Conservation (phyloP, 2,113 vertebrate genomes). For the Ursus arctos region DNA sequence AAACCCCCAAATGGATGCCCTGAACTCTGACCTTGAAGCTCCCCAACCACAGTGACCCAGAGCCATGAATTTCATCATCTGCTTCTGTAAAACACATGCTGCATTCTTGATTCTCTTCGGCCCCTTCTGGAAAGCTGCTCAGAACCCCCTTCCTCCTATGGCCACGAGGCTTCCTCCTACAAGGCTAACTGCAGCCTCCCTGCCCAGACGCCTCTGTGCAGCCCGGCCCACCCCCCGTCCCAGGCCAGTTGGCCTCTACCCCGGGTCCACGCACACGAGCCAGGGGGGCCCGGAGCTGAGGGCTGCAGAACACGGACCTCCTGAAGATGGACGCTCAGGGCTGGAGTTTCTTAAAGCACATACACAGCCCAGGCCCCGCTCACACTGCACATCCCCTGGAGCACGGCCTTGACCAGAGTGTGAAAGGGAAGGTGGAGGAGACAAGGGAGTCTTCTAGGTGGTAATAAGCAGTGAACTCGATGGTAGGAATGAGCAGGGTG, state of each 20-base stretch:
- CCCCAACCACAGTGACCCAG: neutral
- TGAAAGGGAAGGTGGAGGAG: neutral
- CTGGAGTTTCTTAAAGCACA: neutral
- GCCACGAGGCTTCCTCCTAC: neutral
- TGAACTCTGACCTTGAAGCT: no score
- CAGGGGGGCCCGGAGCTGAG: neutral
- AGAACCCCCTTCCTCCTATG: neutral
- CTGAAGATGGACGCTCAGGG: neutral
- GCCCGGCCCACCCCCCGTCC: neutral
- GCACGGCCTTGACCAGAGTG: neutral
- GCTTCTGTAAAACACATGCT: neutral
- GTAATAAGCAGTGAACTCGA: neutral
- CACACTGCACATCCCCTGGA: no score
- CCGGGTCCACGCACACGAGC: accelerated
- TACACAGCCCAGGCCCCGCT: neutral
- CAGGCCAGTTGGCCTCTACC: neutral
- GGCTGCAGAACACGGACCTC: neutral
- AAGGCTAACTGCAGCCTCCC: neutral
- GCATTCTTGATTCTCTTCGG: neutral
- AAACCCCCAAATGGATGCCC: neutral
- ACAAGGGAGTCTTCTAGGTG: neutral
- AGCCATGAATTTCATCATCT: neutral
- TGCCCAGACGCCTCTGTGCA: neutral
- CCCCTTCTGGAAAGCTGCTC: neutral
- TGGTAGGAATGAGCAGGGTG: neutral